phyloP scores from a whole-genome alignment of 2,113 vertebrate species.

The Bothrops jararaca region DNA sequence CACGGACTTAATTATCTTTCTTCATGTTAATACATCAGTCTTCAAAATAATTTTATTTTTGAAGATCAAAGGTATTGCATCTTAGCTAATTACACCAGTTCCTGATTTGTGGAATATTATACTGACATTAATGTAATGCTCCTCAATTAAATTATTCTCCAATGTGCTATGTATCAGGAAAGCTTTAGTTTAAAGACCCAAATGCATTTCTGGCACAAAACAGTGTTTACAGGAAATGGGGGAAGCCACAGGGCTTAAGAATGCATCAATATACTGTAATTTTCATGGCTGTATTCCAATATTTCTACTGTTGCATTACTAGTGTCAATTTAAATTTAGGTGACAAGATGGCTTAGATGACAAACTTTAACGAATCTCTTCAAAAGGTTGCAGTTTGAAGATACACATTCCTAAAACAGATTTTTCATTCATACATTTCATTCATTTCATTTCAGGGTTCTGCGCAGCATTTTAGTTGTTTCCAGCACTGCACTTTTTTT shows the following conservation, averaged over 20 bases:
- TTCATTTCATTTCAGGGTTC: too few relatives aligned
- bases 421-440: neutral
- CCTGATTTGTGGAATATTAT: neutral
- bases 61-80: slow-evolving; percentile 5
- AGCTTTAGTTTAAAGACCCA: slow-evolving; percentile 20
- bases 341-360: slow-evolving; percentile 18
- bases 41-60: slow-evolving; percentile 10
- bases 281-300: slow-evolving; percentile 52
- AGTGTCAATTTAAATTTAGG: neutral
- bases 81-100: neutral
- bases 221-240: slow-evolving; percentile 43
- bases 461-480: too few relatives aligned
- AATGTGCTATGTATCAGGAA: slow-evolving; percentile 5
- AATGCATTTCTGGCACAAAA: slow-evolving; percentile 50
- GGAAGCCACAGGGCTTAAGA: slow-evolving; percentile 37
- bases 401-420: neutral
- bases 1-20: neutral
- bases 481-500: too few relatives aligned
- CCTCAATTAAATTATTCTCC: neutral
- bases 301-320: slow-evolving; percentile 5
- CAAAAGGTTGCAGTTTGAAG: neutral
- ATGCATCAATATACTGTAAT: slow-evolving; percentile 31
- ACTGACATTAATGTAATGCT: neutral
- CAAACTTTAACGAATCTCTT: slow-evolving; percentile 37
- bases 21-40: neutral